Percentiles rank a stretch among this genome's conserved stretches.
phyloP scores from a whole-genome alignment of 2,888 invertebrate genomes.

The Trissoscelio sp. region DNA sequence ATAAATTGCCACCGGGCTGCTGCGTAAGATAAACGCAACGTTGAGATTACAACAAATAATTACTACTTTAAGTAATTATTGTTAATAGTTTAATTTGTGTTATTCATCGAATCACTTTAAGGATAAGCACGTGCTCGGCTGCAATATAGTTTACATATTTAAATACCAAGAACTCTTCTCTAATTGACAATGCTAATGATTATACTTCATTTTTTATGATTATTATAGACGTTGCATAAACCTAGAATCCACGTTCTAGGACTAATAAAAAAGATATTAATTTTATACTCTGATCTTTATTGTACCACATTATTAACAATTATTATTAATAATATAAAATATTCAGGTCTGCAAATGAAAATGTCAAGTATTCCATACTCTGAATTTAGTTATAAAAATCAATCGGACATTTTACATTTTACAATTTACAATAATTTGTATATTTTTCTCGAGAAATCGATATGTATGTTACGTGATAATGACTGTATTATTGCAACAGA shows the following conservation, averaged over 20 bases:
- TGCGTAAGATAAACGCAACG: slow-evolving; percentile 43
- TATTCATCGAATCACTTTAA: slow-evolving; percentile 12
- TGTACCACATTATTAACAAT: not conserved
- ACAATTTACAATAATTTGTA: too few relatives aligned
- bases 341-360: too few relatives aligned
- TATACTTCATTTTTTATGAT: not conserved
- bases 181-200: slow-evolving; percentile 1
- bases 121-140: slow-evolving; percentile 7
- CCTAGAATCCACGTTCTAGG: not conserved
- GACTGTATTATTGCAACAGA: too few relatives aligned
- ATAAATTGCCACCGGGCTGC: slow-evolving; percentile 50
- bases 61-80: slow-evolving; percentile 34
- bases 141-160: not conserved
- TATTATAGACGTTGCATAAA: slow-evolving; percentile 2
- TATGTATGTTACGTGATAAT: too few relatives aligned
- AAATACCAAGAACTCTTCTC: not conserved
- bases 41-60: slow-evolving; percentile 50
- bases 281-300: not conserved
- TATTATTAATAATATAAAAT: too few relatives aligned
- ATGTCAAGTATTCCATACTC: too few relatives aligned
- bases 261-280: not conserved
- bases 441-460: too few relatives aligned
- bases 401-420: too few relatives aligned
- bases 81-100: slow-evolving; percentile 40
- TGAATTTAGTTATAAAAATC: too few relatives aligned